phyloP scores from a whole-genome alignment of 2,113 vertebrate genomes.

The Psophia crepitans region DNA sequence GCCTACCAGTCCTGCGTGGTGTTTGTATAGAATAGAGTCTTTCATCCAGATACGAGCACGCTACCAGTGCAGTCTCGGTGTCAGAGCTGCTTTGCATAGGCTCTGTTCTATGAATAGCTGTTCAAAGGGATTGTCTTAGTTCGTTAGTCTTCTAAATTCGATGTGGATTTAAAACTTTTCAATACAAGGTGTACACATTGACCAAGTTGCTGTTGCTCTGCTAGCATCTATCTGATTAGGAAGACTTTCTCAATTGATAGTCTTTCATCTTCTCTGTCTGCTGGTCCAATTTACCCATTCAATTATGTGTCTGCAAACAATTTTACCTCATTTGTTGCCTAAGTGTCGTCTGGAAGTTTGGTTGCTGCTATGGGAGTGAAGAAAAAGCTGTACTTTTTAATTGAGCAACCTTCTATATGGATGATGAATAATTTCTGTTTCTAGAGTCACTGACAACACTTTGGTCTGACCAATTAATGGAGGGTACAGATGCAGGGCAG shows the following conservation, averaged over 20 bases:
- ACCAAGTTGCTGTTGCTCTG: neutral
- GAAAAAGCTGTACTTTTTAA: neutral
- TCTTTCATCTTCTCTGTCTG: neutral
- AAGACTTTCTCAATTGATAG: neutral
- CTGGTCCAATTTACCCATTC: neutral
- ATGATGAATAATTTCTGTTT: neutral
- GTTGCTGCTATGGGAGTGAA: neutral
- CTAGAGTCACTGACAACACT: neutral
- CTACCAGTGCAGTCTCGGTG: neutral
- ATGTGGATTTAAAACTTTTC: neutral
- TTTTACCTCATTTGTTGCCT: neutral
- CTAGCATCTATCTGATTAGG: neutral
- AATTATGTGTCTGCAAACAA: neutral
- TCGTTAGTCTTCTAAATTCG: neutral
- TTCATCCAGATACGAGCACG: neutral
- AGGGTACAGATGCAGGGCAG: neutral
- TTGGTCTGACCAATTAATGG: neutral
- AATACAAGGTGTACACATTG: rapidly evolving
- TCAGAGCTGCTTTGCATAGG: neutral
- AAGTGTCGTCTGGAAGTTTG: neutral
- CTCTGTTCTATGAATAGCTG: neutral
- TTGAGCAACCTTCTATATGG: rapidly evolving
- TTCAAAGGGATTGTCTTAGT: neutral
- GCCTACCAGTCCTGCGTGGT: neutral
- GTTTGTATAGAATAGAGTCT: neutral